These are phyloP conservation scores for Dromococcyx pavoninus DNA, from an alignment of 2,797 vertebrate species.

Conservation along the genomic window DNA sequence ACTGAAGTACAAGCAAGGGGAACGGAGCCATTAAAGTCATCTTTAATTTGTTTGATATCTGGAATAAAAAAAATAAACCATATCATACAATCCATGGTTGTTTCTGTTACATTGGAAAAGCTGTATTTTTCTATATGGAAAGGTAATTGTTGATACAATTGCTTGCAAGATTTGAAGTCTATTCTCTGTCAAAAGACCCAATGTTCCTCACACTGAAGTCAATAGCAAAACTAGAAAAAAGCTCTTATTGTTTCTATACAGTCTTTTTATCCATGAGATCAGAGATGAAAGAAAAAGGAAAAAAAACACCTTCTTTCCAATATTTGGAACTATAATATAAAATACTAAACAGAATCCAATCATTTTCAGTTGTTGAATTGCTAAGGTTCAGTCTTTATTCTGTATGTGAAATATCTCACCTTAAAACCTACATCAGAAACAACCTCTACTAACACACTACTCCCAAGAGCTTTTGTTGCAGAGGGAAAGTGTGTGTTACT, in stretches of 20 bases:
- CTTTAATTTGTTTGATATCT: slow-evolving; percentile 13
- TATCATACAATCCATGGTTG: neutral
- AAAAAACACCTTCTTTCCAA: neutral
- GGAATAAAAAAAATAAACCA: slow-evolving; percentile 16
- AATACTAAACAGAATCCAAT: neutral
- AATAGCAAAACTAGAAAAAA: neutral
- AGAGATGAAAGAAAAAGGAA: neutral
- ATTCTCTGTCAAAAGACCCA: neutral
- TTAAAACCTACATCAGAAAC: neutral
- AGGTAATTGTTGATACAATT: neutral
- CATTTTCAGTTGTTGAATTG: neutral
- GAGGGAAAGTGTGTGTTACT: neutral
- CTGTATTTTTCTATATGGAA: slow-evolving; percentile 16
- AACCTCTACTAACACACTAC: neutral
- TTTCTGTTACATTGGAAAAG: neutral
- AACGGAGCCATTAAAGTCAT: neutral
- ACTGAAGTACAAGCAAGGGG: neutral
- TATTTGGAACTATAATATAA: neutral
- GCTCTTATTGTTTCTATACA: neutral
- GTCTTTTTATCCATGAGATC: neutral
- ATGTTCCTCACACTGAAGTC: neutral
- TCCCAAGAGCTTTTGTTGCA: neutral
- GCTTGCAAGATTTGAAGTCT: neutral
- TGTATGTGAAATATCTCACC: neutral
- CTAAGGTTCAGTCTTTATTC: neutral